Evolutionary conservation across 2,797 vertebrate genomes (phyloP), one percentile per base, ranked within the genome.

Genomic region (Platyrinchus mystaceus): DNA sequence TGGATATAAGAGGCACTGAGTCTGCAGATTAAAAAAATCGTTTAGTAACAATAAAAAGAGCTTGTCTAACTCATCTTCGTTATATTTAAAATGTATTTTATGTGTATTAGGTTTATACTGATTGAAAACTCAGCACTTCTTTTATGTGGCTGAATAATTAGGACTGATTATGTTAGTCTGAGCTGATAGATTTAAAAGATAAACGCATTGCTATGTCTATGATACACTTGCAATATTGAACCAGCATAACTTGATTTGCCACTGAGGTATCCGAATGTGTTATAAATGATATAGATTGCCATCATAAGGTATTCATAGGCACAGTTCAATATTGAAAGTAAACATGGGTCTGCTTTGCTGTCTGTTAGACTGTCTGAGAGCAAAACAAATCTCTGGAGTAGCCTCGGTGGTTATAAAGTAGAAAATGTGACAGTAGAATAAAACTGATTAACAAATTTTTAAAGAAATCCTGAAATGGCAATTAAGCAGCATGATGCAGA

Each of bases 71-170:
- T 85, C 26, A 62, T 70, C 22, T 60, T 68, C 32, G 6, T 67
- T 85, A 44, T 53, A 85, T 89, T 95, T 96, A 75, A 94, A 58
- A 73, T 78, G 23, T 84, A 15, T 91, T 84, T 91, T 67, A 49
- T 95, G 59, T 84, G 26, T 84, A 49, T 63, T 92, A 13, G 59
- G 58, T 93, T 79, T 77, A 74, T 81, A 89, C 67, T 89, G 83
- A 87, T 91, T 91, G 81, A 86, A 63, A 64, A 49, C 19, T 90
- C 66, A 59, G 13, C 30, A 8, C 44, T 84, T 93, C 82, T 95
- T 79, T 91, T 94, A 46, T 91, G 69, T 84, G 80, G 34, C 80
- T 96, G 59, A 93, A 46, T 94, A 84, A 90, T 94, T 79, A 95
- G 85, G 70, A 86, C 26, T 71, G 44, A 56, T 85, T 50, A 37